Conservation (phyloP, 1,140 invertebrate species). For the Drosophila pruinosa region DNA sequence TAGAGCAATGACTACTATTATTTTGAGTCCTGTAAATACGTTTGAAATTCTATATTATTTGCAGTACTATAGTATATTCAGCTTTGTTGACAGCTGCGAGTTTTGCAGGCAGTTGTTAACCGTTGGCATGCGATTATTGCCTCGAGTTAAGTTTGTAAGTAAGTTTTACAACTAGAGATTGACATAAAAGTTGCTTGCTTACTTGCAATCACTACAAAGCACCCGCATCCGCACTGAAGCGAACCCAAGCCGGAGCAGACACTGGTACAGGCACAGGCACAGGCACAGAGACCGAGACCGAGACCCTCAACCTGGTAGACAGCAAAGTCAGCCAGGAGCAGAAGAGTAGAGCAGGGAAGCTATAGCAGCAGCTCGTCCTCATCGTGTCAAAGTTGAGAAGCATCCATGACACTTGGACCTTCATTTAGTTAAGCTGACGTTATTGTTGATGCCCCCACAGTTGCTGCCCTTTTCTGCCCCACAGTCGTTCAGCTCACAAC, state of each 20-base stretch:
- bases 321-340: neutral
- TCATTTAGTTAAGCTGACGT: slow-evolving; percentile 70
- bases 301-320: neutral
- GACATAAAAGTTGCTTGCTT: slow-evolving; percentile 49
- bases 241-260: neutral
- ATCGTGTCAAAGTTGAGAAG: slow-evolving; percentile 50
- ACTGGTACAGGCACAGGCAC: neutral
- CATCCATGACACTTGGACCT: slow-evolving; percentile 60
- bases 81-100: neutral
- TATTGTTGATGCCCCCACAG: slow-evolving; percentile 37
- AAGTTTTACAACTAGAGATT: slow-evolving; percentile 46
- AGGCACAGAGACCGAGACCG: neutral
- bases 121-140: slow-evolving; percentile 46
- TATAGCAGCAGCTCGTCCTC: slow-evolving; percentile 1
- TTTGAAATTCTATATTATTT: neutral
- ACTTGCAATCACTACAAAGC: slow-evolving; percentile 39
- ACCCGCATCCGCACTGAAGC: slow-evolving; percentile 2
- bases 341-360: neutral
- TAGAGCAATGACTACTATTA: neutral
- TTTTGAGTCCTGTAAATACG: neutral
- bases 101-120: slow-evolving; percentile 19
- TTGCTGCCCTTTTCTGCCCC: neutral
- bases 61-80: neutral
- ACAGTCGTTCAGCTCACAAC: slow-evolving; percentile 20
- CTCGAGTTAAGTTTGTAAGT: slow-evolving; percentile 39